Base-by-base conservation (phyloP, 64 coral and sea anemone species). In the Stichodactyla mertensii region DNA sequence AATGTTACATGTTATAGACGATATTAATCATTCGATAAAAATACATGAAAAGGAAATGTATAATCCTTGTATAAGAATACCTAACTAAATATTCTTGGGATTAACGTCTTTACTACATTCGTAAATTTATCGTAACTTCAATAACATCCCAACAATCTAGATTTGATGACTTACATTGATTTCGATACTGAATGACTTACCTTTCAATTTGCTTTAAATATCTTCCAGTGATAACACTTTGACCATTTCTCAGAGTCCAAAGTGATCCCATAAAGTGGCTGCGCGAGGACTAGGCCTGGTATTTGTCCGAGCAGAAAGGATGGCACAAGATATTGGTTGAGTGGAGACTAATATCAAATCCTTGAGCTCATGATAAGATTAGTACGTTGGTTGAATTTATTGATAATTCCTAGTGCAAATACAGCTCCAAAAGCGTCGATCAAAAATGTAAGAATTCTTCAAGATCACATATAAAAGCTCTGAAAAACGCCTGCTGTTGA, bases 11-110 rank as follows among this genome's bases (percentile, higher is more conserved):
- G 9, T 74, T 74, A 27, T 74, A 74, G 69, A 71, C n/a, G 24
- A 8, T 27, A 74, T 74, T 74, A 74, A 74, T 74, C 24, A 74
- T 74, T 27, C 69, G 24, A 74, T 74, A 14, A 74, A 74, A 74
- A 74, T 11, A 31, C 69, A n/a, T 31, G 15, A 66, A 13, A 74
- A 74, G 12, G 69, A 23, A 10, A 74, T 12, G 36, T 4, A 18
- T 66, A 66, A 66, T 74, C 69, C 69, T 74, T 74, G 22, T 2
- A 74, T 31, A 45, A 45, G 24, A 9, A 74, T 66, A n/a, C 62
- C 22, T 10, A n/a, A 27, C 27, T 0, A 45, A 45, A 45, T 45
- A 45, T 45, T 45, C 27, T 10, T 36, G 24, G 69, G 69, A 74
- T 74, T 74, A 74, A 8, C 7, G 20, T 8, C 26, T 74, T 74